Percentiles rank a stretch among this genome's conserved stretches.
Conservation (phyloP, 37 sponge, comb jelly and placozoan genomes). For the Oopsacas minuta region DNA sequence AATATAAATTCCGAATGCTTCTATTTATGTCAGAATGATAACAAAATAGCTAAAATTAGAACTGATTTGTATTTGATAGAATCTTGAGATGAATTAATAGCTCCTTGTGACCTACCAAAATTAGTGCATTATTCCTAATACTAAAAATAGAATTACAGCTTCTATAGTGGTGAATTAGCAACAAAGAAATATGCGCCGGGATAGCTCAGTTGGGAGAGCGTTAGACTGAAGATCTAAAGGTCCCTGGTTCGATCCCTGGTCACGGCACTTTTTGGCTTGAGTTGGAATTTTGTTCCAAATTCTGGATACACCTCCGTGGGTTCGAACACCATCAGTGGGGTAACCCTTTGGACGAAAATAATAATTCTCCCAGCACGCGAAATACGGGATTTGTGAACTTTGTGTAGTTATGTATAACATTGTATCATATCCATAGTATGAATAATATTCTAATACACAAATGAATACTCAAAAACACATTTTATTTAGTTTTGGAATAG, state of each 20-base stretch:
- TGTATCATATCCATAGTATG: too few relatives aligned
- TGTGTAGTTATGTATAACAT: too few relatives aligned
- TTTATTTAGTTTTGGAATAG: slow-evolving; percentile 12
- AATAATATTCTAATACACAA: neutral
- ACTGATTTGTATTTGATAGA: neutral
- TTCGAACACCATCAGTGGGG: too few relatives aligned
- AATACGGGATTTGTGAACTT: too few relatives aligned
- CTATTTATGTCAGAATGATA: neutral
- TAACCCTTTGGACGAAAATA: too few relatives aligned
- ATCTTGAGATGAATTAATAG: neutral
- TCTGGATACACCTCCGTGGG: too few relatives aligned
- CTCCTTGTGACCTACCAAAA: neutral
- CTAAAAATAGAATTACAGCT: too few relatives aligned
- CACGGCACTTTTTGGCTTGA: slow-evolving; percentile 41
- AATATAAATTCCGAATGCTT: neutral
- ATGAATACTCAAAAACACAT: neutral
- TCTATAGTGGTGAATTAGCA: neutral
- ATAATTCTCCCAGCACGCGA: too few relatives aligned
- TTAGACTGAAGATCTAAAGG: slow-evolving; percentile 75
- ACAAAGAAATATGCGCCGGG: slow-evolving; percentile 29
- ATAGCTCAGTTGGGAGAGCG: slow-evolving; percentile 78
- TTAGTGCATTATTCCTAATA: too few relatives aligned
- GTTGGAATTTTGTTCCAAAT: too few relatives aligned
- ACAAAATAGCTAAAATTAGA: neutral
- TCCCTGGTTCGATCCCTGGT: slow-evolving; percentile 73